Percentiles rank a stretch among this genome's conserved stretches.
These are phyloP conservation scores for Sesia apiformis DNA, from an alignment of 2,888 invertebrate genomes.

Conservation along the genomic window DNA sequence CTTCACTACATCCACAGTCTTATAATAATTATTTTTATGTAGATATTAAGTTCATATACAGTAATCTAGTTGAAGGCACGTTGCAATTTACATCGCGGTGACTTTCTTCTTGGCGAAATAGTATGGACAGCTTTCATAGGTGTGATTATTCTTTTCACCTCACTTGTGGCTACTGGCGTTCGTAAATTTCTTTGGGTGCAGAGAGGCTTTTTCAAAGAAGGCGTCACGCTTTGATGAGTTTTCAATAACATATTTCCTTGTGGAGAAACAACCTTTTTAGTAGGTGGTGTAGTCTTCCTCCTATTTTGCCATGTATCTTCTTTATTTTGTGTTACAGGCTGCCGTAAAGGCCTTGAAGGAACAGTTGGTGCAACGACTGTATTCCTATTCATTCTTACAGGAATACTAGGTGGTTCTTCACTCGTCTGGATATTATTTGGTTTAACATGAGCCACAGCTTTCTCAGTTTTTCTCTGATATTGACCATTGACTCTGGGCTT, in stretches of 20 bases:
- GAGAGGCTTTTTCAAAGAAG: slow-evolving; percentile 76
- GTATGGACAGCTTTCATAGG: slow-evolving; percentile 70
- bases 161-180: slow-evolving; percentile 50
- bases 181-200: slow-evolving; percentile 71
- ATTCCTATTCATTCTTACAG: slow-evolving; percentile 22
- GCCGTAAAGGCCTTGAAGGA: slow-evolving; percentile 20
- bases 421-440: slow-evolving; percentile 26
- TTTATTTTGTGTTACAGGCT: slow-evolving; percentile 22
- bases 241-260: slow-evolving; percentile 21
- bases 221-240: slow-evolving; percentile 52
- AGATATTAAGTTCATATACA: too few relatives aligned
- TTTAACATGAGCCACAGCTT: slow-evolving; percentile 34
- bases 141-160: slow-evolving; percentile 68
- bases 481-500: slow-evolving; percentile 49
- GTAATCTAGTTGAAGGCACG: neutral
- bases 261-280: slow-evolving; percentile 49
- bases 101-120: slow-evolving; percentile 55
- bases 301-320: slow-evolving; percentile 36
- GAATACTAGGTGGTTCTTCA: slow-evolving; percentile 22
- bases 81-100: slow-evolving; percentile 47
- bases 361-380: slow-evolving; percentile 15
- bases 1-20: too few relatives aligned
- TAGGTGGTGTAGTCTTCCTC: slow-evolving; percentile 41
- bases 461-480: slow-evolving; percentile 33
- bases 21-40: too few relatives aligned